phyloP scores from a whole-genome alignment of 37 sponge, comb jelly and placozoan genomes.

The Bolinopsis microptera region DNA sequence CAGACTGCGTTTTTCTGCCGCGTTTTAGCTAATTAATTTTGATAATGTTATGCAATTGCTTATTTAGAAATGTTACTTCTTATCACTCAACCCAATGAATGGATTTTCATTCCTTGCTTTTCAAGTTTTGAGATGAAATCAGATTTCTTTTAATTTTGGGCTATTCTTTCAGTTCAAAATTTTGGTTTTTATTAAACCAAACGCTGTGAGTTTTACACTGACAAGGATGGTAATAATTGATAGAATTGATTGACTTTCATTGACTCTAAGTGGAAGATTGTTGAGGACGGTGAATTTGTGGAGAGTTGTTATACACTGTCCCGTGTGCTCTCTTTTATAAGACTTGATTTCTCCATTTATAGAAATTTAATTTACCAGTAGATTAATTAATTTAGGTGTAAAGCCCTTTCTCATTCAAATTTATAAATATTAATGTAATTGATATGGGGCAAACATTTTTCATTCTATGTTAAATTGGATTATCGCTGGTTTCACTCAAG shows the following conservation, averaged over 20 bases:
- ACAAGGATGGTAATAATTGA: too few relatives aligned
- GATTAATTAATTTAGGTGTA: background rate
- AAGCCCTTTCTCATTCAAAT: background rate
- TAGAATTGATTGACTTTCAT: too few relatives aligned
- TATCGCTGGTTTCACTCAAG: background rate
- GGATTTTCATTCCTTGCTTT: background rate
- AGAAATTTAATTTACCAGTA: background rate
- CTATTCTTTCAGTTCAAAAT: background rate
- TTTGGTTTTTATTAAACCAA: background rate
- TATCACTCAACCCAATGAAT: background rate
- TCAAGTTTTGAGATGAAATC: background rate
- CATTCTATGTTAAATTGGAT: background rate
- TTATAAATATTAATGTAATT: background rate
- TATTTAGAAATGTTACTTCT: background rate
- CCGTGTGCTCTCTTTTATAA: background rate
- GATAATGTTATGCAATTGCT: background rate
- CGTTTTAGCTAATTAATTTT: background rate
- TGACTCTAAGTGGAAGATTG: too few relatives aligned
- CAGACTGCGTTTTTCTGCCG: background rate
- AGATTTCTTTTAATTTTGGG: background rate
- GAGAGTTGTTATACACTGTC: too few relatives aligned
- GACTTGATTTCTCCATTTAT: background rate
- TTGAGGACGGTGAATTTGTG: too few relatives aligned
- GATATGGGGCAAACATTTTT: background rate
- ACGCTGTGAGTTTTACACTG: too few relatives aligned